These are phyloP conservation scores for Sinonovacula constricta DNA, from an alignment of 1,140 invertebrate species.

Conservation along the genomic window DNA sequence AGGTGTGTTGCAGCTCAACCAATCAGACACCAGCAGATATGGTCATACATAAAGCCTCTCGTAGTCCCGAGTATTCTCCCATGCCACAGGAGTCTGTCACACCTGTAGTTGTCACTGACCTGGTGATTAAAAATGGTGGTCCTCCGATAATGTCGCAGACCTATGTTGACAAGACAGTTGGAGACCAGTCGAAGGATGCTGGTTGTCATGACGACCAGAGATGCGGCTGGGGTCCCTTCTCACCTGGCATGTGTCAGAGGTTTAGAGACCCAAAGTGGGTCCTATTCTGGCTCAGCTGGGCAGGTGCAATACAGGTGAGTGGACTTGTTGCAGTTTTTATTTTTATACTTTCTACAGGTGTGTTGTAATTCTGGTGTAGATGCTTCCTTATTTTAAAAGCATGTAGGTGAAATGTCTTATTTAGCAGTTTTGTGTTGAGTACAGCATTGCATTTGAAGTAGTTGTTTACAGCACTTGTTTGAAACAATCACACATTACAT, in stretches of 20 bases:
- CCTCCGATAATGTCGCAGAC: not conserved
- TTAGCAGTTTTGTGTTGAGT: no score
- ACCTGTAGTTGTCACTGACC: not conserved
- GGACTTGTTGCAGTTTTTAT: no score
- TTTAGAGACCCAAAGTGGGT: slow-evolving; percentile 68
- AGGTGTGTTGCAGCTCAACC: not conserved
- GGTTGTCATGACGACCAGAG: slow-evolving; percentile 46
- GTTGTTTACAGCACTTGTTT: no score
- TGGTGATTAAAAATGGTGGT: not conserved
- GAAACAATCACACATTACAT: no score
- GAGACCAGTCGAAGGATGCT: not conserved
- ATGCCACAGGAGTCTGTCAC: not conserved
- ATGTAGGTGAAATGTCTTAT: no score
- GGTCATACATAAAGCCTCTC: not conserved
- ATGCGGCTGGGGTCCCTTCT: slow-evolving; percentile 71
- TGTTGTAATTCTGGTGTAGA: no score
- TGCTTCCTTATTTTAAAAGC: no score
- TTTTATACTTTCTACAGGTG: no score
- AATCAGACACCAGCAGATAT: not conserved
- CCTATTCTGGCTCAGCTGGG: slow-evolving; percentile 86
- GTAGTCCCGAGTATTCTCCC: not conserved
- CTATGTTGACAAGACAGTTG: not conserved
- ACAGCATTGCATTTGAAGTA: no score
- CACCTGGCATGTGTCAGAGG: slow-evolving; percentile 60
- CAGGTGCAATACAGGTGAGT: slow-evolving; percentile 86